Evolutionary conservation across 2,888 invertebrate species (phyloP), one percentile per base, ranked within the genome.

Genomic region (Caprella mutica): DNA sequence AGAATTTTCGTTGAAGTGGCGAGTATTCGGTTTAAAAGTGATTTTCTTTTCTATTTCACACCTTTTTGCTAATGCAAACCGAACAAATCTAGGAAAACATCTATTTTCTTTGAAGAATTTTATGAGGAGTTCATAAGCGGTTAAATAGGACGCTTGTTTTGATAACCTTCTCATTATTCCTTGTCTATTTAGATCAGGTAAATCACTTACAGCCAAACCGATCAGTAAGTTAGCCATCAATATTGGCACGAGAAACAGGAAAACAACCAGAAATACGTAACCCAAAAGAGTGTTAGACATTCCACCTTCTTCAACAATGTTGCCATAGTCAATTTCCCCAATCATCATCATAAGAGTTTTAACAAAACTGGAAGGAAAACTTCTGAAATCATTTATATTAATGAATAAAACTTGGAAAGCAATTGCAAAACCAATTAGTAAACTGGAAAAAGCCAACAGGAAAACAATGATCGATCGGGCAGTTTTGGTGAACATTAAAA

Each of bases 271-370:
- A 27, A 79, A 74, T 1, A 78, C 66, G 50, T 78, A 72, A 1
- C 77, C 74, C 56, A 35, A 57, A 55, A 53, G 14, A 1, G 56
- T 40, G 33, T 27, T 40, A 8, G 50, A 51, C 17, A 19, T 19
- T n/a, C 33, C 39, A 1, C 14, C 24, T 3, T 50, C 38, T 29
- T 76, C 76, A 53, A 78, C 78, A 8, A 78, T 68, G 6, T 74
- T 72, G 6, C 66, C 70, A 66, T 79, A 80, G 64, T 80, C 79
- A 50, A 79, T 79, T 66, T 80, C 80, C 55, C 78, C 77, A 5
- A 78, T 78, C 78, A 79, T 78, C 79, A 80, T 80, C 8, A 79
- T 78, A 40, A 79, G 72, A 0, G 79, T 78, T 65, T 79, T 79
- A 19, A 78, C 75, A 1, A 80, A 68, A 0, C 79, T 75, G 19